These are phyloP conservation scores for Acleris emargana DNA, from an alignment of 2,888 invertebrate species.

Conservation along the genomic window DNA sequence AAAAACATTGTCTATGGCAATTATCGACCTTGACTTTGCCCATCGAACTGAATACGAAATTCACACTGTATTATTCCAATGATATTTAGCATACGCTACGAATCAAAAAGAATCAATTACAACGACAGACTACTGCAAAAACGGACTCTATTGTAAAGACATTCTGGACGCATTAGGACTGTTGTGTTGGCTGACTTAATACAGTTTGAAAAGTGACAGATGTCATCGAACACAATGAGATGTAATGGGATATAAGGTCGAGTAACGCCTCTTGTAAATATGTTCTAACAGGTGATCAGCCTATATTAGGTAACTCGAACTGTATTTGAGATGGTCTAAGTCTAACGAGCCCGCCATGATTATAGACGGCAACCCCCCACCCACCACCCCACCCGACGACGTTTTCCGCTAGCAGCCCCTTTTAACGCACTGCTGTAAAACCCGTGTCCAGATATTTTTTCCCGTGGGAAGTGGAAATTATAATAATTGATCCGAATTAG, in stretches of 20 bases:
- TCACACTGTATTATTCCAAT: slow-evolving; percentile 8
- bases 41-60: slow-evolving; percentile 5
- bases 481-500: no score
- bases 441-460: no score
- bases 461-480: no score
- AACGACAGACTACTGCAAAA: background rate
- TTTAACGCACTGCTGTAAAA: no score
- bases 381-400: no score
- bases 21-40: slow-evolving; percentile 15
- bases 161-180: background rate
- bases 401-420: no score
- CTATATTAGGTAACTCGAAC: background rate
- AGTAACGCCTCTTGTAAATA: slow-evolving; percentile 3
- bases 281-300: slow-evolving; percentile 10
- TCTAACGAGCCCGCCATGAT: no score
- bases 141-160: background rate
- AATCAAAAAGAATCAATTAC: no score
- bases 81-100: slow-evolving; percentile 6
- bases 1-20: slow-evolving; percentile 4
- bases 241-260: slow-evolving; percentile 11
- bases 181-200: background rate
- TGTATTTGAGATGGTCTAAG: no score
- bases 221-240: slow-evolving; percentile 14
- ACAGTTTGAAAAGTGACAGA: background rate
- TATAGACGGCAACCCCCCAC: no score